These are phyloP conservation scores for Trilocha varians DNA, from an alignment of 2,888 invertebrate genomes.

Conservation along the genomic window DNA sequence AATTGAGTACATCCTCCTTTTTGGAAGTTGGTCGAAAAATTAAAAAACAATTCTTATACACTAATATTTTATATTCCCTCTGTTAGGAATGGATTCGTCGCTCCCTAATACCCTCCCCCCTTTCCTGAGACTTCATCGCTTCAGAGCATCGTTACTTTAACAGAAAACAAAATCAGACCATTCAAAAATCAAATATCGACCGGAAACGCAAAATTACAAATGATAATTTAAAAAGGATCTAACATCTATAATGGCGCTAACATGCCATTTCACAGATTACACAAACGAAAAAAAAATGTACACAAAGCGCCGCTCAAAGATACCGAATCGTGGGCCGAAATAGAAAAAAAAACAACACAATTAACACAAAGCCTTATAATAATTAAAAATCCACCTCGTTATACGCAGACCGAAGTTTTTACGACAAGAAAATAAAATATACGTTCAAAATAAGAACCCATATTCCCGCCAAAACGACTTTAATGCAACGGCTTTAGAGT, in stretches of 20 bases:
- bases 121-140: too few relatives aligned
- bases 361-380: constrained; percentile 62
- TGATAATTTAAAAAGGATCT: constrained; percentile 52
- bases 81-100: too few relatives aligned
- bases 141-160: background rate
- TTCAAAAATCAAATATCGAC: constrained; percentile 20
- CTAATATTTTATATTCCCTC: too few relatives aligned
- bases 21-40: too few relatives aligned
- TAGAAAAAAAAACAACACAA: constrained; percentile 46
- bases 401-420: constrained; percentile 48
- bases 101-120: too few relatives aligned
- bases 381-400: constrained; percentile 68
- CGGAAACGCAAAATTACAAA: constrained; percentile 44
- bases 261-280: constrained; percentile 68
- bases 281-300: constrained; percentile 45
- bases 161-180: background rate
- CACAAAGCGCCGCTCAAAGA: constrained; percentile 49
- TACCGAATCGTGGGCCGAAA: constrained; percentile 26
- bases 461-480: background rate
- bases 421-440: constrained; percentile 18
- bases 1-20: too few relatives aligned
- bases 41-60: too few relatives aligned
- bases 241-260: constrained; percentile 50
- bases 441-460: background rate
- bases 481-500: background rate